Evolutionary conservation across 2,113 vertebrate genomes (phyloP), one percentile per base, ranked within the genome.

Genomic region (Zapornia atra): DNA sequence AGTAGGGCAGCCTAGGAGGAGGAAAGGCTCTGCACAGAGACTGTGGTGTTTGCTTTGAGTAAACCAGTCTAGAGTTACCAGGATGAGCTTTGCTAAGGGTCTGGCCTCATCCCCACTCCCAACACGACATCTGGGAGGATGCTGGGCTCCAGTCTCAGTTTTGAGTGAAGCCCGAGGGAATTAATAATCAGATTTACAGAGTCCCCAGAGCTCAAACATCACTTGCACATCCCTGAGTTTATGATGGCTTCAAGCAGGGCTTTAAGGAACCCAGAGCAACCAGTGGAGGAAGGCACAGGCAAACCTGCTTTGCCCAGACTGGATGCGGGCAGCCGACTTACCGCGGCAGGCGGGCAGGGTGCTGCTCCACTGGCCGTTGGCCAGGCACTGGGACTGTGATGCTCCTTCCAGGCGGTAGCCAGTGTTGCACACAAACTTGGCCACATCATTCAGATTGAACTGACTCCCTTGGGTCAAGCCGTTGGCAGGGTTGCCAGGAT

Each of bases 331-430:
- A 36, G 79, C 29, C 0, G 36, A 98, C 99, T 98, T 95, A 99
- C 99, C 99, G 97, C 98, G 98, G 98, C 99, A 99, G 95, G 93
- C 97, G n/a, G 99, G 99, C 71, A 99, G 97, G 51, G 95, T 4
- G 80, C 99, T 98, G 91, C 98, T 99, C 99, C 99, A 99, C 96
- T 99, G 99, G 2, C 99, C 99, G 2, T 98, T 99, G 95, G 98
- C 96, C 95, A 99, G 97, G 97, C 99, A 99, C 68, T 98, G 98
- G 18, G 99, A 99, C 61, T 98, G 98, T 1, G 98, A 75, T 0
- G 98, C 96, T 42, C 99, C 99, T 56, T 99, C 99, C 46, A 99
- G 97, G 84, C 96, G 97, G 94, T 99, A 99, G 26, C 99, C 99
- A 0, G 98, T 97, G 93, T 98, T 99, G 98, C 99, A 99, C 36